Base-by-base conservation (phyloP, 2,888 invertebrate genomes). In the Camptogramma bilineatum region DNA sequence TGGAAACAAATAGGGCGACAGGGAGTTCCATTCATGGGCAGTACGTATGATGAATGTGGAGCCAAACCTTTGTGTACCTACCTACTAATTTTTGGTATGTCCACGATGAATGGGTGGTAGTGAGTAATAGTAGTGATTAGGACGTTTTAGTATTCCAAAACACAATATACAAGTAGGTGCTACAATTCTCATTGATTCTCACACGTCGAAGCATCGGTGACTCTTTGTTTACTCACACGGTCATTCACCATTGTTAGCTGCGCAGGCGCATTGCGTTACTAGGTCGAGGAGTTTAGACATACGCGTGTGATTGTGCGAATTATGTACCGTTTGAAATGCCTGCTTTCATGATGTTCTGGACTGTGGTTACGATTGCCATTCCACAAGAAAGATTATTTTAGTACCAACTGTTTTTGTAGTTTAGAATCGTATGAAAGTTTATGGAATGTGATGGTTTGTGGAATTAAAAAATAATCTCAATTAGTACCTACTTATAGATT, bases 181-280 rank as follows among this genome's bases (percentile, higher is more conserved):
- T 44, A 44, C 44, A 17, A 44, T 44, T 44, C 44, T 44, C 16
- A 44, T 42, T 42, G 44, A 44, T 8, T 44, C 48, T 13, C 21
- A 48, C 48, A 53, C 52, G 7, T 42, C 17, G 18, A 55, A 52
- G 62, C 64, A 59, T 39, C 53, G 39, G 47, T 60, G 57, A 69
- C 65, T 72, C 70, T 52, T 63, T 82, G 83, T 82, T 83, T 82
- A 82, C 76, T 66, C 67, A 64, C 70, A 67, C 77, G 85, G 84
- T 83, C 83, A 73, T 84, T 84, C 82, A 84, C 83, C 82, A 83
- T 77, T 74, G 74, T 79, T 74, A 52, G 13, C 34, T 17, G 67
- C 64, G 59, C 62, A 19, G 48, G 68, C 64, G 66, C 63, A 58
- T 51, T 19, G 34, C 55, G 69, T 72, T 66, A 69, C 65, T 68